Evolutionary conservation across 2,113 vertebrate genomes (phyloP).

Genomic region (Cavia aperea): DNA sequence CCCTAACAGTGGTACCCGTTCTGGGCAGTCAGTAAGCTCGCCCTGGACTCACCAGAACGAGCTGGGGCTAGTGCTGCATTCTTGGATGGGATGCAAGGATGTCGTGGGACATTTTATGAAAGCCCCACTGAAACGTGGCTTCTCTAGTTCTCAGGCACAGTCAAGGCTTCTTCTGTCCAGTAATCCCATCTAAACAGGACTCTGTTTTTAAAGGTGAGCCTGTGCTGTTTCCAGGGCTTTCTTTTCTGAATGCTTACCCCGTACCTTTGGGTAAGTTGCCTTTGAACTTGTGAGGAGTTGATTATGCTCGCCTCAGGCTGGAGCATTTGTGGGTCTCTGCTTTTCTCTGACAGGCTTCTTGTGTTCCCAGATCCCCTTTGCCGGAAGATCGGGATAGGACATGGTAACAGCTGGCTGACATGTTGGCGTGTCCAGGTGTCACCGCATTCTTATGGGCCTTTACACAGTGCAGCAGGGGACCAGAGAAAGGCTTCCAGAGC

Average conservation of each 20-base stretch:
- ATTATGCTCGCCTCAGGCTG: not conserved
- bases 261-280: not conserved
- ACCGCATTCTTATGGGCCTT: not conserved
- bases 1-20: not conserved
- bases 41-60: not conserved
- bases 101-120: not conserved
- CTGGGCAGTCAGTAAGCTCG: not conserved
- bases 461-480: not conserved
- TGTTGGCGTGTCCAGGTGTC: not conserved
- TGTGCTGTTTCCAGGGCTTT: not conserved
- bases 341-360: not conserved
- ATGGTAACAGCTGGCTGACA: not conserved
- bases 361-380: not conserved
- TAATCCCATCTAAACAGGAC: not conserved
- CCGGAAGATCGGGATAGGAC: not conserved
- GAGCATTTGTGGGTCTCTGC: not conserved
- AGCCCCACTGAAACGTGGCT: not conserved
- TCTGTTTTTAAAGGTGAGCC: not conserved
- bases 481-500: conserved; percentile 1
- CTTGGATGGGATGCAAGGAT: not conserved
- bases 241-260: not conserved
- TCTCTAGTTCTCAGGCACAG: not conserved
- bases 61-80: not conserved
- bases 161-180: not conserved
- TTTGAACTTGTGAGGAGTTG: not conserved